Evolutionary conservation across 2,797 vertebrate genomes (phyloP), one percentile per base, ranked within the genome.

Genomic region (Onychomys torridus): DNA sequence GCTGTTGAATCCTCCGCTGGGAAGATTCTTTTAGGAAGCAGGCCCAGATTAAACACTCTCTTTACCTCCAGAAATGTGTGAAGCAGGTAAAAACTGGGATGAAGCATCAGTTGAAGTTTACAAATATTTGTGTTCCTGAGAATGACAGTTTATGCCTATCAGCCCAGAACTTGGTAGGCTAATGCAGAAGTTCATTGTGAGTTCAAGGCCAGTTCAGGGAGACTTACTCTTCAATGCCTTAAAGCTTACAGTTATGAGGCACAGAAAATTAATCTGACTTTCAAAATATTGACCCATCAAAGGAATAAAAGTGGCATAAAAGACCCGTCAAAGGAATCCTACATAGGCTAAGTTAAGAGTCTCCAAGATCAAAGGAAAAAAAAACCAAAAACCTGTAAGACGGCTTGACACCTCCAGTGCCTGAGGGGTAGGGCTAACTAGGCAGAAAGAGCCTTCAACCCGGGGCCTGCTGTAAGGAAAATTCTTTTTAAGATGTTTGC

Each of bases 391-490:
- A 40, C 17, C 5, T 29, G 14, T 1, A 55, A 46, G 37, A 16
- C 25, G 57, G 34, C 25, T 87, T 69, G 32, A 63, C 3, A 25
- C 17, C 27, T 34, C 2, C 2, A n/a, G 25, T 55, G 25, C 34
- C 17, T 1, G 1, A 27, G 25, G 21, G 5, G 0, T 43, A 0
- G 16, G 32, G 43, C 34, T 52, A 69, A 23, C 13, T 13, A 59
- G 34, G 27, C 34, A 7, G 32, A 83, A 63, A 43, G 14, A 13
- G 34, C 17, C 52, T 11, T 23, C 76, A 81, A 23, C 57, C 34
- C 16, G 11, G 7, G 25, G 16, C 11, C 19, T n/a, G n/a, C 11
- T 29, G 8, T 57, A 55, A 32, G 71, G 25, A 11, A n/a, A 27
- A 13, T 57, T 73, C 34, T 57, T 14, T 40, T 73, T 27, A 21